A percentile compares a stretch with the other conserved stretches of the same genome.
phyloP scores from a whole-genome alignment of 2,888 invertebrate species.

The Liopterus haemorrhoidalis region DNA sequence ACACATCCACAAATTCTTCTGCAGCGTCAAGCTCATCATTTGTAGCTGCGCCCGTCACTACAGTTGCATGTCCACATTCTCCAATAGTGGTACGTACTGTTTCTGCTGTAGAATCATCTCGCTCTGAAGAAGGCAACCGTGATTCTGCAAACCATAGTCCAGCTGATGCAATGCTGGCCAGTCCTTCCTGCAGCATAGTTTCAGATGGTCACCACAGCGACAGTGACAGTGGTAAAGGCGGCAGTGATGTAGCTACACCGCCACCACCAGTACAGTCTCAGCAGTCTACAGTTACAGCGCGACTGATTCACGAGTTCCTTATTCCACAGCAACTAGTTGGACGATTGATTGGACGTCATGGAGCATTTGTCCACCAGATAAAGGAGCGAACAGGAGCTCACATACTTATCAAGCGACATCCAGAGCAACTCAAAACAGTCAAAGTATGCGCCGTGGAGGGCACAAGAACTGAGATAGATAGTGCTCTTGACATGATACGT shows the following conservation, averaged over 20 bases:
- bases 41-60: constrained; percentile 8
- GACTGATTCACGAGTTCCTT: constrained; percentile 63
- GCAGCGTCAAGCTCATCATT: constrained; percentile 17
- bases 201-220: constrained; percentile 67
- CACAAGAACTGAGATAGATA: constrained; percentile 68
- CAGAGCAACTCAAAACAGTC: constrained; percentile 58
- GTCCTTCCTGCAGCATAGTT: constrained; percentile 62
- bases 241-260: constrained; percentile 66
- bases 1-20: constrained; percentile 2
- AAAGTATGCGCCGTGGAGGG: constrained; percentile 84
- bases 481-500: constrained; percentile 77
- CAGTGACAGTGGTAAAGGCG: constrained; percentile 78
- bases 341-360: constrained; percentile 78
- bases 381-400: constrained; percentile 72
- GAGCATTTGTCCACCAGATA: constrained; percentile 73
- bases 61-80: constrained; percentile 5
- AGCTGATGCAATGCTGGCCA: constrained; percentile 61
- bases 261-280: constrained; percentile 51
- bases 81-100: constrained; percentile 1
- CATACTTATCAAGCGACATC: constrained; percentile 73
- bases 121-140: constrained; percentile 46
- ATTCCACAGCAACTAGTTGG: constrained; percentile 75
- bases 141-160: constrained; percentile 77
- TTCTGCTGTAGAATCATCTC: constrained; percentile 10
- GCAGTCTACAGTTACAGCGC: constrained; percentile 41